Evolutionary conservation across 2,113 vertebrate genomes (phyloP), one percentile per base, ranked within the genome.

Genomic region (Lynx canadensis): DNA sequence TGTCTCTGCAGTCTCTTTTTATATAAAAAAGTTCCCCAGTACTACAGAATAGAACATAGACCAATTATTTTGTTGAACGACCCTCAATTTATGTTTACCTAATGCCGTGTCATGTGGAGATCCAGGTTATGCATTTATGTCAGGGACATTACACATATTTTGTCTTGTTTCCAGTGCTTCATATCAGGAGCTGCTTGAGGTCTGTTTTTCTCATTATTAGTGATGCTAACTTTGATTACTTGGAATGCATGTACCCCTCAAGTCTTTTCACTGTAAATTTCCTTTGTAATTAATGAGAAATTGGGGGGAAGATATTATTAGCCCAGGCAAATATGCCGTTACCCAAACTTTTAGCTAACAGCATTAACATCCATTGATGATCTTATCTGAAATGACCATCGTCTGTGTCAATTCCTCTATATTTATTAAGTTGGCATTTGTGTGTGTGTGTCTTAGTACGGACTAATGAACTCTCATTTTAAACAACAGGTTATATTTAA

Each of bases 341-440:
- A 80, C 3, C 2, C 69, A 84, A 69, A 84, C 4, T 33, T 89
- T 57, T 13, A 93, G 73, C 60, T 71, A 84, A 89, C 21, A 89
- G 36, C 65, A 78, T 85, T 94, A 94, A 79, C 25, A 89, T 66
- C 33, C 27, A 90, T 18, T 79, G 63, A 94, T 63, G 38, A 96
- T 84, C 50, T 63, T 93, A 18, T 71, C 80, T 85, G n/a, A 79
- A 84, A 52, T 69, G 65, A 25, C 73, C 50, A 89, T 52, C 52
- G 33, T 71, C 15, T 84, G n/a, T 88, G 66, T 84, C 41, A 79
- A 63, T 84, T 50, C 45, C 25, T 96, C 68, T 76, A n/a, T 65
- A 92, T 71, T 92, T 68, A 45, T 57, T 60, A 78, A 29, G 14
- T 60, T 93, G 79, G 10, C 41, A 16, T n/a, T 71, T 73, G 36